Evolutionary conservation across 2,797 vertebrate species (phyloP).

Genomic region (Anguilla megastoma): DNA sequence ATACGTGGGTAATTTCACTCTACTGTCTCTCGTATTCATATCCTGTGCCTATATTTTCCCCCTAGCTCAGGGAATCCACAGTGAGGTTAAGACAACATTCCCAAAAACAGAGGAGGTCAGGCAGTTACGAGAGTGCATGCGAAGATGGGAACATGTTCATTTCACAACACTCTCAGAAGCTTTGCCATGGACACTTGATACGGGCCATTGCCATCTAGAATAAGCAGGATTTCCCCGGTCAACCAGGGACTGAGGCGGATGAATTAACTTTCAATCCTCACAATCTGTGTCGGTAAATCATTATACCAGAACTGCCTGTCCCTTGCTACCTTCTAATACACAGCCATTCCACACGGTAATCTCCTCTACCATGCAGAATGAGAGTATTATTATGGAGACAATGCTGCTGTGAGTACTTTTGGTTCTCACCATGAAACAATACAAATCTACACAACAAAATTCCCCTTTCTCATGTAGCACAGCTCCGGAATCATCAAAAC

Average conservation of each 20-base stretch:
- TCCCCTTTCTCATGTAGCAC: background rate
- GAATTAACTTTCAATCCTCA: background rate
- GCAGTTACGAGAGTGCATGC: background rate
- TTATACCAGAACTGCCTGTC: background rate
- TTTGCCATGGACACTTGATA: background rate
- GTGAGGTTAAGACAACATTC: slow-evolving; percentile 23
- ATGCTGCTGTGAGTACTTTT: background rate
- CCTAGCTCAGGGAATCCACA: background rate
- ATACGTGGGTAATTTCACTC: background rate
- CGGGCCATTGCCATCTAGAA: background rate
- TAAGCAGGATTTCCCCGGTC: background rate
- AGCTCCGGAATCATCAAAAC: background rate
- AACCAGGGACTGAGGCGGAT: background rate
- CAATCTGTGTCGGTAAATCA: background rate
- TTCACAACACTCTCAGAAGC: slow-evolving; percentile 18
- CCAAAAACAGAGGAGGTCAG: slow-evolving; percentile 20
- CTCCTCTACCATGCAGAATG: background rate
- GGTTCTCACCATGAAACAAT: background rate
- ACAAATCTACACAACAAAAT: background rate
- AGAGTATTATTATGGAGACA: background rate
- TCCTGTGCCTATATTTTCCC: background rate
- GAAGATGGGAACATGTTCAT: background rate
- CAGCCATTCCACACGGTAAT: background rate
- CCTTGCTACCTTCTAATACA: background rate
- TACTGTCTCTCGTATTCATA: background rate